Conservation (phyloP, 1,140 invertebrate genomes). For the Anastatus disparis region DNA sequence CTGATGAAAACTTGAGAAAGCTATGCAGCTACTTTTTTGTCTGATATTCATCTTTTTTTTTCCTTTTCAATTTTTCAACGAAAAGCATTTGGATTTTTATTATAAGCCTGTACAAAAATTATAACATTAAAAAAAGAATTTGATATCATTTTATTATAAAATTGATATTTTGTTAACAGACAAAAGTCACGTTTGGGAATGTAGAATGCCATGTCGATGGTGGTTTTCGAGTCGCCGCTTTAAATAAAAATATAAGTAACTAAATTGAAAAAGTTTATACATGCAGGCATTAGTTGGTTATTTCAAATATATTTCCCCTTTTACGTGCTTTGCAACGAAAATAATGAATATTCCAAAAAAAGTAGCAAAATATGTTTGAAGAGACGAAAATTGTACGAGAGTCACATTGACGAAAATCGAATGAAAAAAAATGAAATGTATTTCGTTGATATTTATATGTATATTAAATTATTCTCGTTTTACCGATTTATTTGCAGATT, state of each 20-base stretch:
- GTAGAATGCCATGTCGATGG: slow-evolving; percentile 31
- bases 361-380: too few relatives aligned
- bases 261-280: slow-evolving; percentile 3
- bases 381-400: slow-evolving; percentile 14
- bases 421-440: slow-evolving; percentile 44
- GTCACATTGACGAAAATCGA: slow-evolving; percentile 22
- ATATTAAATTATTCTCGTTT: slow-evolving; percentile 62
- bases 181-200: slow-evolving; percentile 49
- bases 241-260: too few relatives aligned
- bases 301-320: slow-evolving; percentile 1
- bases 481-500: slow-evolving; percentile 58
- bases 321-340: slow-evolving; percentile 5
- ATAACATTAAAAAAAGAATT: slow-evolving; percentile 40
- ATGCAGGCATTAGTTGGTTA: slow-evolving; percentile 4
- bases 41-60: slow-evolving; percentile 14
- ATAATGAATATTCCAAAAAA: slow-evolving; percentile 2
- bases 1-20: slow-evolving; percentile 46
- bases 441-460: slow-evolving; percentile 62
- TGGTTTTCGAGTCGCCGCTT: slow-evolving; percentile 17
- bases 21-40: slow-evolving; percentile 43
- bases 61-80: not conserved
- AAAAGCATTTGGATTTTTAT: not conserved
- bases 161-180: slow-evolving; percentile 41
- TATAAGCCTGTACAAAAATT: slow-evolving; percentile 32
- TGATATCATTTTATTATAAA: slow-evolving; percentile 51